Conservation (phyloP, 2,113 vertebrate genomes). For the Aix galericulata region DNA sequence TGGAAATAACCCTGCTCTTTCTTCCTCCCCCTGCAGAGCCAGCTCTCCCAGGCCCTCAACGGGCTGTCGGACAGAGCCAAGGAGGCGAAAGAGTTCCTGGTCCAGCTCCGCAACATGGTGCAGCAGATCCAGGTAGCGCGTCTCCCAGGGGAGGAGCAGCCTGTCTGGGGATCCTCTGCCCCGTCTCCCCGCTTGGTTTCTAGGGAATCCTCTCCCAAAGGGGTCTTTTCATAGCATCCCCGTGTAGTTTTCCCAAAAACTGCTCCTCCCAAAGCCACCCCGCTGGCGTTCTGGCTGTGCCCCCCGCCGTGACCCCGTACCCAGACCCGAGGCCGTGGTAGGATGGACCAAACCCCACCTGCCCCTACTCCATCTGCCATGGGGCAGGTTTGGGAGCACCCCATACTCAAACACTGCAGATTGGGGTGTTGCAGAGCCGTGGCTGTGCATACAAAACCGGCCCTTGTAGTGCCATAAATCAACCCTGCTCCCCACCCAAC, state of each 20-base stretch:
- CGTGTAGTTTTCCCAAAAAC: background rate
- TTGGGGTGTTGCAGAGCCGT: background rate
- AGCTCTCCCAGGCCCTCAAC: slow-evolving; percentile 95
- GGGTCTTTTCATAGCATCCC: rapidly evolving
- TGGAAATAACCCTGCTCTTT: background rate
- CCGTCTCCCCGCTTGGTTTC: background rate
- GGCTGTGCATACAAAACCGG: rapidly evolving
- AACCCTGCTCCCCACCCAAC: background rate
- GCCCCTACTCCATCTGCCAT: background rate
- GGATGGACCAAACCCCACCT: background rate
- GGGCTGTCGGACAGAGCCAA: slow-evolving; percentile 95
- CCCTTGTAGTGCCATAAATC: rapidly evolving
- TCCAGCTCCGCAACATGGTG: slow-evolving; percentile 95
- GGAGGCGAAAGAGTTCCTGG: slow-evolving; percentile 97
- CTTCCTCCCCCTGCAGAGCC: slow-evolving; percentile 81
- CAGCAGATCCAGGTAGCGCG: slow-evolving; percentile 93
- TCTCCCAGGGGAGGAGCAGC: background rate
- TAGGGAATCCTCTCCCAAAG: background rate
- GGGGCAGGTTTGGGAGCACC: rapidly evolving
- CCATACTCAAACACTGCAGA: rapidly evolving
- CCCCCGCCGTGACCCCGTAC: background rate
- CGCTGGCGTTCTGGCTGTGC: no score
- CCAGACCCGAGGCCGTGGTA: background rate
- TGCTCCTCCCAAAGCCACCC: background rate
- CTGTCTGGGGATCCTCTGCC: background rate